Base-by-base conservation (phyloP, 2,888 invertebrate species). In the Ophioninae sp. region DNA sequence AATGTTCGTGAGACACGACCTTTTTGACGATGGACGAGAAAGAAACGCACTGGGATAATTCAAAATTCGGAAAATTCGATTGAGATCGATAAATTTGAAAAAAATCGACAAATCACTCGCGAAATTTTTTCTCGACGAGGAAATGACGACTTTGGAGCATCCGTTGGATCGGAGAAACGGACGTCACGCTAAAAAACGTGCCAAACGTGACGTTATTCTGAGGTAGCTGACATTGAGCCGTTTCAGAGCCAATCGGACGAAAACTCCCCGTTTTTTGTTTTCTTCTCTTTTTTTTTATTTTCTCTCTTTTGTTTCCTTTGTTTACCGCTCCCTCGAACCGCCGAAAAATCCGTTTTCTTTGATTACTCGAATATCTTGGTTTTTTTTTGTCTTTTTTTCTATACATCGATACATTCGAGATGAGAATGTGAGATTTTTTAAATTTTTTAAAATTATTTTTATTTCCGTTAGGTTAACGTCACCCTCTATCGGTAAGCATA, bases 141-240 rank as follows among this genome's bases (percentile, higher is more conserved):
- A 30, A 30, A 30, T 30, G 30, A 3, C 41, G 3, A 41, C 75
- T 70, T 72, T 73, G 84, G 76, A 79, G 44, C 57, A 44, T 76
- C 81, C 23, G 64, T 50, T 17, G 67, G 74, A 79, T 74, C 80
- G 65, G 84, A 84, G 86, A 84, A 84, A 83, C 86, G 86, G 82
- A 85, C 86, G 73, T 86, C 85, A 81, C 82, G 85, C 85, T 85
- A 87, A 89, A 82, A 30, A 83, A 85, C 81, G 86, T 88, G 87
- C 88, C 88, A 88, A 89, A 89, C 87, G 85, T 87, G 90, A 89
- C 89, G 88, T 90, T 90, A 88, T 90, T 89, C 88, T 91, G 91
- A 92, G 92, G 91, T 92, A 92, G 91, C 91, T 91, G 91, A 88
- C 89, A 91, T 91, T 91, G 91, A 92, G 90, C 90, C 90, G 90